Conservation (phyloP, 2,797 vertebrate species). For the Pygocentrus nattereri region DNA sequence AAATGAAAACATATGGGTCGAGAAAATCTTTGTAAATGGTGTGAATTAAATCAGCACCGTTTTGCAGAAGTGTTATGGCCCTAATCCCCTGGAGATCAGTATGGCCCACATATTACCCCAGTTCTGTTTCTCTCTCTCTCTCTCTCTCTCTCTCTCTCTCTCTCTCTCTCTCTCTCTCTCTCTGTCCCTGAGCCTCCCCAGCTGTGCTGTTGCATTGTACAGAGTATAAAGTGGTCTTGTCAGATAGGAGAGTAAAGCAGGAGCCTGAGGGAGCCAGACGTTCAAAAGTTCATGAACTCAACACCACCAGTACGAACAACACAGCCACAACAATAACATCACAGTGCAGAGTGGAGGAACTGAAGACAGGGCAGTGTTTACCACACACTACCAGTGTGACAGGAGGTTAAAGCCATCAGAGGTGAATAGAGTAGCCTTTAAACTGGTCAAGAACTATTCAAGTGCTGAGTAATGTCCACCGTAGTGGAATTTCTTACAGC, state of each 20-base stretch:
- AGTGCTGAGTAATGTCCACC: too few species aligned
- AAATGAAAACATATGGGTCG: slow-evolving; percentile 40
- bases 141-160: background rate
- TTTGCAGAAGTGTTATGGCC: slow-evolving; percentile 38
- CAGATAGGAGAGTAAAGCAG: slow-evolving; percentile 66
- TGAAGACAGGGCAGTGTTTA: background rate
- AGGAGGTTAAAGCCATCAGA: slow-evolving; percentile 2
- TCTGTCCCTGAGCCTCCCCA: slow-evolving; percentile 35
- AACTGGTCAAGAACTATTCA: too few species aligned
- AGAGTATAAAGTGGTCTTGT: slow-evolving; percentile 60
- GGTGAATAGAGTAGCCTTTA: background rate
- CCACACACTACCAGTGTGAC: slow-evolving; percentile 19
- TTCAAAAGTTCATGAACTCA: slow-evolving; percentile 62
- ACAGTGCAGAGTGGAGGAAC: slow-evolving; percentile 8
- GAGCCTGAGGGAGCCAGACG: slow-evolving; percentile 50
- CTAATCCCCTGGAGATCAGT: slow-evolving; percentile 30
- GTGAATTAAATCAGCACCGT: slow-evolving; percentile 49
- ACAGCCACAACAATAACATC: slow-evolving; percentile 17
- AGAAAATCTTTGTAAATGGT: slow-evolving; percentile 40
- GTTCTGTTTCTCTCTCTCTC: slow-evolving; percentile 7
- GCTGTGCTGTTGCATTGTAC: slow-evolving; percentile 49
- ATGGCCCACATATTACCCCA: slow-evolving; percentile 36
- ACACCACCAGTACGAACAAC: slow-evolving; percentile 36
- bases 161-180: slow-evolving; percentile 1
- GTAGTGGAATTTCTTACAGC: too few species aligned